Percentiles rank a stretch among this genome's conserved stretches.
These are phyloP conservation scores for Rhea americana DNA, from an alignment of 2,113 vertebrate species.

Conservation along the genomic window DNA sequence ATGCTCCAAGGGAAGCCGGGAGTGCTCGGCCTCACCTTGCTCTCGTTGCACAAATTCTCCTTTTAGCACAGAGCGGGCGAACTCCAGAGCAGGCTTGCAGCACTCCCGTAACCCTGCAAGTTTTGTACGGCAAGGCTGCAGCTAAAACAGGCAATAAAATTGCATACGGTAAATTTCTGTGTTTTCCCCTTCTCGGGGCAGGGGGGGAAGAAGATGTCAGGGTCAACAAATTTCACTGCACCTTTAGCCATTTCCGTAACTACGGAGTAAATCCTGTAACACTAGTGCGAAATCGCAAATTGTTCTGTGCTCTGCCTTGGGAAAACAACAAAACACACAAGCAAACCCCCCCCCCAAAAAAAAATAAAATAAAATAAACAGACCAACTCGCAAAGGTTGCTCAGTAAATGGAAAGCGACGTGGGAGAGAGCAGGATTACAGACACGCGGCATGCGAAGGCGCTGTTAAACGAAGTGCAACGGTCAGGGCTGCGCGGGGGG, in stretches of 20 bases:
- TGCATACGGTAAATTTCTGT: conserved; percentile 7
- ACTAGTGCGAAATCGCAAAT: conserved; percentile 43
- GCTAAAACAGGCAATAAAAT: conserved; percentile 42
- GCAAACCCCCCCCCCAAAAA: neutral
- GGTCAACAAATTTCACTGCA: conserved; percentile 48
- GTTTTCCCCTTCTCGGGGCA: neutral
- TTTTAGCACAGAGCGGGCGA: conserved; percentile 6
- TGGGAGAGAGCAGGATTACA: neutral
- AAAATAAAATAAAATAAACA: neutral
- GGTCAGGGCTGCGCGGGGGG: conserved; percentile 33
- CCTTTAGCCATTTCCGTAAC: conserved; percentile 35
- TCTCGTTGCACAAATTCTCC: neutral
- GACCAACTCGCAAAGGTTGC: conserved; percentile 46
- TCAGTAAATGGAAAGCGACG: conserved; percentile 54
- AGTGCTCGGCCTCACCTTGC: neutral
- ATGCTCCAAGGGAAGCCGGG: neutral
- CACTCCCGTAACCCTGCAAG: conserved; percentile 25
- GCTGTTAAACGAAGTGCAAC: conserved; percentile 67
- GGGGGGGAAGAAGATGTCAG: conserved; percentile 12
- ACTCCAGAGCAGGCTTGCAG: neutral
- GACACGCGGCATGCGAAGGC: conserved; percentile 42
- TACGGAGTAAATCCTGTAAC: conserved; percentile 64
- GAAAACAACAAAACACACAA: conserved; percentile 7
- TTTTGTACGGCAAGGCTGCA: conserved; percentile 4
- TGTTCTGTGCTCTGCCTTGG: conserved; percentile 71